Evolutionary conservation across 1,140 invertebrate genomes (phyloP).

Genomic region (Metaphire vulgaris): DNA sequence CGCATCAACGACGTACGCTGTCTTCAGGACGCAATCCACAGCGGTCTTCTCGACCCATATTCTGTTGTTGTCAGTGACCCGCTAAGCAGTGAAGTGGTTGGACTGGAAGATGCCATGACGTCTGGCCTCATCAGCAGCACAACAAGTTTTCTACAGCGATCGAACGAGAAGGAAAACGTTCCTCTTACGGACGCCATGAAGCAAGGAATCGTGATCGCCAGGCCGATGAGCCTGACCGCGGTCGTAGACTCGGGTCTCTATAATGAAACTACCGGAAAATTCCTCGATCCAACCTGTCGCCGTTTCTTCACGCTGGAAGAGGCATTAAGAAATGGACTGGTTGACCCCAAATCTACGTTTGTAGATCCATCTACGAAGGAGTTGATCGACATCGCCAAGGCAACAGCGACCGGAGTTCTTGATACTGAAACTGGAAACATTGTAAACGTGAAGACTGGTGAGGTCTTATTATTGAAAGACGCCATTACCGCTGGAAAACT

Average conservation of each 20-base stretch:
- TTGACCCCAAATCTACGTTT: slow-evolving; percentile 13
- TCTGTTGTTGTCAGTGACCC: slow-evolving; percentile 34
- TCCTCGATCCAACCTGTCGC: slow-evolving; percentile 64
- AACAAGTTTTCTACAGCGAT: slow-evolving; percentile 69
- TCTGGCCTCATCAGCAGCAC: slow-evolving; percentile 64
- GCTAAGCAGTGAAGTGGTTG: slow-evolving; percentile 27
- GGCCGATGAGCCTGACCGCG: slow-evolving; percentile 68
- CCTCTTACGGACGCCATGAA: slow-evolving; percentile 63
- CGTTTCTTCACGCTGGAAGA: slow-evolving; percentile 73
- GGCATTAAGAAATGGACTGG: slow-evolving; percentile 57
- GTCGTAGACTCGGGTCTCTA: slow-evolving; percentile 76
- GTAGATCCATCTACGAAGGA: slow-evolving; percentile 27
- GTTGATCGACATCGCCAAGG: slow-evolving; percentile 20
- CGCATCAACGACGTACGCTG: slow-evolving; percentile 67
- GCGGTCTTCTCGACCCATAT: slow-evolving; percentile 56
- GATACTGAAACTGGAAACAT: slow-evolving; percentile 28
- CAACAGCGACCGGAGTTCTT: slow-evolving; percentile 26
- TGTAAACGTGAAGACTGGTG: slow-evolving; percentile 29
- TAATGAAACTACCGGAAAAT: slow-evolving; percentile 69
- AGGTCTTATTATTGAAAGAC: slow-evolving; percentile 28
- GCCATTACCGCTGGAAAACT: slow-evolving; percentile 7
- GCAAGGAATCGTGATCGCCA: slow-evolving; percentile 40
- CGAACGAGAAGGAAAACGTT: slow-evolving; percentile 65
- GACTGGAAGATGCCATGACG: slow-evolving; percentile 61
- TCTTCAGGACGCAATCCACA: slow-evolving; percentile 75